phyloP scores from a whole-genome alignment of 2,113 vertebrate species.

The Periophthalmus modestus region DNA sequence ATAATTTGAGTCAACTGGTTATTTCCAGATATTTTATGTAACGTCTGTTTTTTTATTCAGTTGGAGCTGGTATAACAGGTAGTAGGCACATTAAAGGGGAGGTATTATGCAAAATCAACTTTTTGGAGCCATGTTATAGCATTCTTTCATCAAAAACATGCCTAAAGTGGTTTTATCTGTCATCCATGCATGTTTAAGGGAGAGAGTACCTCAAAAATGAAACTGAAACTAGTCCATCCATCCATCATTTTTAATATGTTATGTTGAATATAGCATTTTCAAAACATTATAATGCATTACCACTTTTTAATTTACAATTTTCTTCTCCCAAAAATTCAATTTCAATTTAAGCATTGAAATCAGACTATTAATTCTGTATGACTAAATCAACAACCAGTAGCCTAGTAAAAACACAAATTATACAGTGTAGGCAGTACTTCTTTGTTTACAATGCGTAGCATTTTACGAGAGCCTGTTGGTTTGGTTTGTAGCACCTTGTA shows the following conservation, averaged over 20 bases:
- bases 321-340: background rate
- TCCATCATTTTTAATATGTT: no score
- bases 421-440: background rate
- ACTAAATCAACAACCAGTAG: background rate
- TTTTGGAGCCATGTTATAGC: no score
- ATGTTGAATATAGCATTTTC: no score
- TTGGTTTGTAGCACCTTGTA: constrained; percentile 1
- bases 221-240: no score
- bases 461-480: background rate
- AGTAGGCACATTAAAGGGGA: background rate
- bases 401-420: background rate
- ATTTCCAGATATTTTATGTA: no score
- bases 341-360: background rate
- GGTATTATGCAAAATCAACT: no score
- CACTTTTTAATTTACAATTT: background rate
- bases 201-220: no score
- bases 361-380: background rate
- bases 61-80: background rate
- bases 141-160: no score
- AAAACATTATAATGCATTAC: no score
- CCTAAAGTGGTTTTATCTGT: no score
- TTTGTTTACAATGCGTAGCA: background rate
- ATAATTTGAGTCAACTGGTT: no score
- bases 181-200: no score
- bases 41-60: background rate